These are phyloP conservation scores for Lithophane semibrunnea DNA, from an alignment of 2,888 invertebrate species.

Conservation along the genomic window DNA sequence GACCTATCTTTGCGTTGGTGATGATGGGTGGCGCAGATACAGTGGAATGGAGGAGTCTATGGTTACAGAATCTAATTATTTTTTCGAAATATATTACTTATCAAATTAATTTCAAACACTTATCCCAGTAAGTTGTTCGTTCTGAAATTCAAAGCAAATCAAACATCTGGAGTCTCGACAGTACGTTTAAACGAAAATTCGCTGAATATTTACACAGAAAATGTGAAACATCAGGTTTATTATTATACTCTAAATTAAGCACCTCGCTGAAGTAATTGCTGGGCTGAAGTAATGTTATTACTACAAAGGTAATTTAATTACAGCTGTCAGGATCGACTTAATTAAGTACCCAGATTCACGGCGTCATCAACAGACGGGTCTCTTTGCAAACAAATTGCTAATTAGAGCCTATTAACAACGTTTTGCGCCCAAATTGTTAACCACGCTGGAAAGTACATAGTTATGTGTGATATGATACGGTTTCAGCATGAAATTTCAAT, in stretches of 20 bases:
- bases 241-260: constrained; percentile 58
- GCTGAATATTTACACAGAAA: constrained; percentile 19
- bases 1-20: background rate
- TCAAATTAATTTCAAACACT: background rate
- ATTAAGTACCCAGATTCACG: constrained; percentile 57
- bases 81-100: background rate
- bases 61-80: background rate
- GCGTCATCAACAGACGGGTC: constrained; percentile 49
- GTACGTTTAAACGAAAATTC: constrained; percentile 29
- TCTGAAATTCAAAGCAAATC: constrained; percentile 20
- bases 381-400: constrained; percentile 45
- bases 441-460: constrained; percentile 10
- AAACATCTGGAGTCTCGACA: constrained; percentile 11
- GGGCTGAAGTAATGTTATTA: constrained; percentile 60
- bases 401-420: constrained; percentile 40
- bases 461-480: constrained; percentile 1
- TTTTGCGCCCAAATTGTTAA: constrained; percentile 28
- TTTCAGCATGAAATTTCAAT: constrained; percentile 38
- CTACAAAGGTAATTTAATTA: constrained; percentile 63
- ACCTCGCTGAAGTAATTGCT: constrained; percentile 57
- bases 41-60: background rate
- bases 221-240: constrained; percentile 52
- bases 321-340: constrained; percentile 53
- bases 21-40: background rate
- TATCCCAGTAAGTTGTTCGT: background rate